phyloP scores from a whole-genome alignment of 2,113 vertebrate species.

The Platysteira castanea region DNA sequence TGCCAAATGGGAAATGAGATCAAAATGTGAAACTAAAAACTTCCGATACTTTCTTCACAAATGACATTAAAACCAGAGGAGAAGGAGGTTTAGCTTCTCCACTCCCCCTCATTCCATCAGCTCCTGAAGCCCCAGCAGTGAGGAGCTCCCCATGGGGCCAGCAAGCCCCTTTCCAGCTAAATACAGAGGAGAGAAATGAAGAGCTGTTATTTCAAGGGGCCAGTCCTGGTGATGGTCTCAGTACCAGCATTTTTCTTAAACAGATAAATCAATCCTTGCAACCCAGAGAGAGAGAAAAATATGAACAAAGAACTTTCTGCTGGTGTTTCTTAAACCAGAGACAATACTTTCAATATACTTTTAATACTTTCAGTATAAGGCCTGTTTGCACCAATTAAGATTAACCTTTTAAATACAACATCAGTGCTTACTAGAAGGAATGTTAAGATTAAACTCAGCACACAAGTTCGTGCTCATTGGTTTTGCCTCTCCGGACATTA shows the following conservation, averaged over 20 bases:
- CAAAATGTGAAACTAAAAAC: conserved; percentile 39
- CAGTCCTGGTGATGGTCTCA: not conserved
- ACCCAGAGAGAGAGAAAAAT: not conserved
- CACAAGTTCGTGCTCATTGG: not conserved
- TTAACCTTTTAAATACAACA: not conserved
- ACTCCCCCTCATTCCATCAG: not conserved
- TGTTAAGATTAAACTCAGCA: not conserved
- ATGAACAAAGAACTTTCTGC: not conserved
- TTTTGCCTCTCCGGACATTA: not conserved
- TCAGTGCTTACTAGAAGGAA: not conserved
- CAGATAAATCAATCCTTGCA: not conserved
- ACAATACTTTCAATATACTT: not conserved
- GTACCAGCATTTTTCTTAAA: not conserved
- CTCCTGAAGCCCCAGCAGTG: not conserved
- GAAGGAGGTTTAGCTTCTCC: not conserved
- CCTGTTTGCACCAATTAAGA: not conserved
- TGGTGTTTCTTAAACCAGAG: not conserved
- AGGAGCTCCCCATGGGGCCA: not conserved
- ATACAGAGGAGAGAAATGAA: not conserved
- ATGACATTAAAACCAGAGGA: not conserved
- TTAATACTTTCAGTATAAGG: not conserved
- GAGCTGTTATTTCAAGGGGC: not conserved
- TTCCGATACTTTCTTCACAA: not conserved
- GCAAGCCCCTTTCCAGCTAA: not conserved
- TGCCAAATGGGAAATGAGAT: conserved; percentile 6